These are phyloP conservation scores for Zosterops japonicus DNA, from an alignment of 2,113 vertebrate genomes.

Conservation along the genomic window DNA sequence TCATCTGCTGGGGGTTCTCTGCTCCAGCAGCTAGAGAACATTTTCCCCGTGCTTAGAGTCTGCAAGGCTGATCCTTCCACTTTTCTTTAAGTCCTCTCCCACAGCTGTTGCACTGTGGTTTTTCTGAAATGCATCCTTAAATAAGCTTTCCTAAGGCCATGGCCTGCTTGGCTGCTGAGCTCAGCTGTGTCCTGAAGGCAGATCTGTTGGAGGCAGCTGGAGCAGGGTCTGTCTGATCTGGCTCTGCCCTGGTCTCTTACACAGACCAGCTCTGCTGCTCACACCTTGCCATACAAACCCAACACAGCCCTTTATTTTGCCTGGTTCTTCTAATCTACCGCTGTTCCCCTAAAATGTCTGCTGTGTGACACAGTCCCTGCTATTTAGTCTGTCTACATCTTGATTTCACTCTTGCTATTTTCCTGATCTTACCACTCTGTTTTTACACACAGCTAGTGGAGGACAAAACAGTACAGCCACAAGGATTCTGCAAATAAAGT, in stretches of 20 bases:
- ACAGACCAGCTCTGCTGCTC: neutral
- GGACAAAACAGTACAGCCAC: neutral
- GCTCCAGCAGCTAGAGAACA: neutral
- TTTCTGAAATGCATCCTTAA: neutral
- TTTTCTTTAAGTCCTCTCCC: neutral
- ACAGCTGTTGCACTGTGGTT: neutral
- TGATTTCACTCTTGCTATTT: neutral
- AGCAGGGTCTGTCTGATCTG: neutral
- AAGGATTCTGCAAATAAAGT: neutral
- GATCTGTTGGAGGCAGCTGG: neutral
- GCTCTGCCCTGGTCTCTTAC: neutral
- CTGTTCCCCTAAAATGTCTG: neutral
- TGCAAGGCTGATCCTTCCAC: neutral
- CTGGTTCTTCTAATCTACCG: neutral
- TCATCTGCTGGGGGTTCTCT: neutral
- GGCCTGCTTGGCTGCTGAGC: neutral
- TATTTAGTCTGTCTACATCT: neutral
- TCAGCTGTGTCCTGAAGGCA: neutral
- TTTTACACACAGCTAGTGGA: neutral
- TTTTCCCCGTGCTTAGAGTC: no score
- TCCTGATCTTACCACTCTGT: neutral
- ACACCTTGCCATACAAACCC: neutral
- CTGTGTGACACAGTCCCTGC: neutral
- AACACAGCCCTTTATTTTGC: neutral
- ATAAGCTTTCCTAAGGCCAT: neutral